Percentiles rank a stretch among this genome's conserved stretches.
These are phyloP conservation scores for Anabacerthia variegaticeps DNA, from an alignment of 2,797 vertebrate species.

Conservation along the genomic window DNA sequence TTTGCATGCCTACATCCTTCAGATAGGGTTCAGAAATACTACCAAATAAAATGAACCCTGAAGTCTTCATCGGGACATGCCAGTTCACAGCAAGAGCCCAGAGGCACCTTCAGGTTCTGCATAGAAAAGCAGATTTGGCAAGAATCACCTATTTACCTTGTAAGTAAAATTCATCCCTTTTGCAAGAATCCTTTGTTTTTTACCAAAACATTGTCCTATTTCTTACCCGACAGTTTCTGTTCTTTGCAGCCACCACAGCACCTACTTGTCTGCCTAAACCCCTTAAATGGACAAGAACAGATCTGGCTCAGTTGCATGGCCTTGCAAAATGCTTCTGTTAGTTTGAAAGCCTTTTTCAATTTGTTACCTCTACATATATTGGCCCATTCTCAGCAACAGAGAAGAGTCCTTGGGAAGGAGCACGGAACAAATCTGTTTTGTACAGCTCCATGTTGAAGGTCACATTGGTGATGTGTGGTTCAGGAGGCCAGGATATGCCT, in stretches of 20 bases:
- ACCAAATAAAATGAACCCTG: neutral
- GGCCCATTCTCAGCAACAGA: conserved; percentile 77
- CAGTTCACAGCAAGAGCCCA: neutral
- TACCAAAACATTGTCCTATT: conserved; percentile 20
- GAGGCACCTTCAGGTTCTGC: neutral
- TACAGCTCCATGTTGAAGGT: conserved; percentile 91
- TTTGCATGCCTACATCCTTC: neutral
- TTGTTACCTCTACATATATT: conserved; percentile 82
- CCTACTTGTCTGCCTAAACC: neutral
- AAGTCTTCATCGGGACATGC: neutral
- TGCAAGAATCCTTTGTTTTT: conserved; percentile 41
- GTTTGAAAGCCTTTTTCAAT: neutral
- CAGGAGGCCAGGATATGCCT: conserved; percentile 44
- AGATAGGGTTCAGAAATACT: neutral
- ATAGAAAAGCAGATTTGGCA: neutral
- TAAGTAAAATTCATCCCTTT: conserved; percentile 9
- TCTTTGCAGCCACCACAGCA: neutral
- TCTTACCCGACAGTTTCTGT: conserved; percentile 1
- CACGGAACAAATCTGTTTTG: conserved; percentile 77
- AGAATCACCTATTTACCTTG: neutral
- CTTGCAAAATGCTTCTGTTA: neutral
- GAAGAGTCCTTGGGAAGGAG: conserved; percentile 75
- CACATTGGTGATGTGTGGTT: conserved; percentile 74
- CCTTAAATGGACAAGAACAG: neutral
- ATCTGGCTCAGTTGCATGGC: neutral